Evolutionary conservation across 1,140 invertebrate species (phyloP).

Genomic region (Drosophila orosa): DNA sequence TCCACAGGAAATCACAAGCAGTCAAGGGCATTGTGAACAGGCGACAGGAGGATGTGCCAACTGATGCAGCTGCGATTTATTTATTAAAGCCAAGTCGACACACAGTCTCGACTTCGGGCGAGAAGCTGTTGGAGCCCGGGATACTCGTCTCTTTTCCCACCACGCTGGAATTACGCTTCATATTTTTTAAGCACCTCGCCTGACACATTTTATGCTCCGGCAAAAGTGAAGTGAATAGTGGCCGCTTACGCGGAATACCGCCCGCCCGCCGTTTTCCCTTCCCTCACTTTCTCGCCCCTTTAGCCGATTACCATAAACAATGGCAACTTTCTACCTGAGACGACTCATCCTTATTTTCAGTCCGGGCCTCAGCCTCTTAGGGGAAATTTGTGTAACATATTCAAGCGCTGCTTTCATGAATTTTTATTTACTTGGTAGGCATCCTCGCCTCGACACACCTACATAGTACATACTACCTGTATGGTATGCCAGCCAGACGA

Average conservation of each 20-base stretch:
- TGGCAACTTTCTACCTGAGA: slow-evolving; percentile 54
- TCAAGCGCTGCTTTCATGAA: slow-evolving; percentile 53
- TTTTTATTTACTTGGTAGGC: slow-evolving; percentile 66
- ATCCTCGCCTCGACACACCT: slow-evolving; percentile 22
- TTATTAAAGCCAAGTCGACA: slow-evolving; percentile 65
- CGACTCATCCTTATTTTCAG: slow-evolving; percentile 34
- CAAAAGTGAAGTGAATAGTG: slow-evolving; percentile 70
- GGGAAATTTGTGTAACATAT: slow-evolving; percentile 53
- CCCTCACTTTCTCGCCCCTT: neutral
- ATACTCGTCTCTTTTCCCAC: slow-evolving; percentile 7
- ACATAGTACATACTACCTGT: slow-evolving; percentile 15
- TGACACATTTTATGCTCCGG: slow-evolving; percentile 68
- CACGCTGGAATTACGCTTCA: slow-evolving; percentile 41
- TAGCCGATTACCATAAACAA: slow-evolving; percentile 62
- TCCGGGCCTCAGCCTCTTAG: slow-evolving; percentile 33
- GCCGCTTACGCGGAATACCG: slow-evolving; percentile 16
- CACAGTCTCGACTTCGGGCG: slow-evolving; percentile 37
- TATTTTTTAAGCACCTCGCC: slow-evolving; percentile 69
- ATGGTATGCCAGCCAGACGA: slow-evolving; percentile 42
- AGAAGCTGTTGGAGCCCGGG: slow-evolving; percentile 17
- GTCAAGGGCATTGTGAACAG: slow-evolving; percentile 63
- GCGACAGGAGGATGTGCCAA: slow-evolving; percentile 52
- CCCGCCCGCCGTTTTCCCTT: neutral
- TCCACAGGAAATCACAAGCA: slow-evolving; percentile 73
- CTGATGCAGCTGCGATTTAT: slow-evolving; percentile 75